Percentiles rank a stretch among this genome's conserved stretches.
phyloP scores from a whole-genome alignment of 2,797 vertebrate genomes.

The Hyperoplus immaculatus region DNA sequence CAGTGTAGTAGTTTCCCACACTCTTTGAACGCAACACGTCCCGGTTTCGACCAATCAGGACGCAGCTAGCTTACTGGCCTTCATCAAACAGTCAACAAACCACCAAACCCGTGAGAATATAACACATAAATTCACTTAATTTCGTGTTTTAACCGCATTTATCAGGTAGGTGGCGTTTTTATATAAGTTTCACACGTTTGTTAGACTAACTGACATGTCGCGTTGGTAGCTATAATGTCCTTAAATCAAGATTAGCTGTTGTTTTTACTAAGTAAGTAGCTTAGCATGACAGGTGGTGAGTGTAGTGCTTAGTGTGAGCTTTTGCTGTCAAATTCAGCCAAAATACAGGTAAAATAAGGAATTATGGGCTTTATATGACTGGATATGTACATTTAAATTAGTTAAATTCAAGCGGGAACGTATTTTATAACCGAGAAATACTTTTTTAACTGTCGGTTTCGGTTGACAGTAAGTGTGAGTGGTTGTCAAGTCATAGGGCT shows the following conservation, averaged over 20 bases:
- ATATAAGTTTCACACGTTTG: not conserved
- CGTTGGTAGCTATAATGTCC: accelerated
- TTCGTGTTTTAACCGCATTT: not conserved
- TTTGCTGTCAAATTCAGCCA: too few relatives aligned
- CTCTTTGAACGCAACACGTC: not conserved
- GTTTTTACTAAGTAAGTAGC: not conserved
- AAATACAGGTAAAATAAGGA: too few relatives aligned
- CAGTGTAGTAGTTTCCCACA: not conserved
- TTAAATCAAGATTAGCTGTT: not conserved
- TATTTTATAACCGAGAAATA: accelerated
- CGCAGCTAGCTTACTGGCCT: not conserved
- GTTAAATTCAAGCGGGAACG: accelerated
- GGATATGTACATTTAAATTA: not conserved
- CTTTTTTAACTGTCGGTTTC: not conserved
- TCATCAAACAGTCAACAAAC: not conserved
- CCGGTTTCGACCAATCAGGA: conserved; percentile 43
- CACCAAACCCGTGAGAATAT: accelerated
- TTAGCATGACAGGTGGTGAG: too few relatives aligned
- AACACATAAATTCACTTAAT: accelerated
- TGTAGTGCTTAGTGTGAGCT: too few relatives aligned
- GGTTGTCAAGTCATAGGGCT: not conserved
- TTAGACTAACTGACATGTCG: not conserved
- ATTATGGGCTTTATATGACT: too few relatives aligned
- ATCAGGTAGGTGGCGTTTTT: conserved; percentile 2
- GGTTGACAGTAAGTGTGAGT: not conserved